Percentiles rank a stretch among this genome's conserved stretches.
Conservation (phyloP, 1,140 invertebrate genomes). For the Conus ventricosus region DNA sequence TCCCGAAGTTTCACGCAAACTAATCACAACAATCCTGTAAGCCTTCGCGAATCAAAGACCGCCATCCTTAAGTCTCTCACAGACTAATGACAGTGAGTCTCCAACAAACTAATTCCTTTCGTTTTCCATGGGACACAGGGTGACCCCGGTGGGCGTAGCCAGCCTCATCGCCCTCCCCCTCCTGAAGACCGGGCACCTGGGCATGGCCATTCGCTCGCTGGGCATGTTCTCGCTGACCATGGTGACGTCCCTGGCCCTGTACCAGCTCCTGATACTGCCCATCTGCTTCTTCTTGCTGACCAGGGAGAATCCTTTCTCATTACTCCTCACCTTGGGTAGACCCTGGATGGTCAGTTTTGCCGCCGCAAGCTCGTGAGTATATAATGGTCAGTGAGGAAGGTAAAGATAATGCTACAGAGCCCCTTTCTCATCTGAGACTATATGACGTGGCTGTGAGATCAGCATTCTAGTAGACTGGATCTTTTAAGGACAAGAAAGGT, state of each 20-base stretch:
- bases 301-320: slow-evolving; percentile 90
- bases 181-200: slow-evolving; percentile 85
- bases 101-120: no score
- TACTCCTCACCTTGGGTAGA: slow-evolving; percentile 86
- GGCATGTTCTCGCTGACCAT: slow-evolving; percentile 91
- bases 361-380: slow-evolving; percentile 83
- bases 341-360: slow-evolving; percentile 93
- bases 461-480: no score
- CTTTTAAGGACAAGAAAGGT: no score
- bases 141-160: slow-evolving; percentile 90
- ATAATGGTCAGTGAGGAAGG: no score
- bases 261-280: slow-evolving; percentile 90
- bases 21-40: no score
- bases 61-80: no score
- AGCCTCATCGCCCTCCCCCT: slow-evolving; percentile 94
- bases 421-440: no score
- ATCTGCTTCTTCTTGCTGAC: slow-evolving; percentile 89
- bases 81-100: no score
- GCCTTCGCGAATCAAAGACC: no score
- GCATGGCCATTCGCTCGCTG: slow-evolving; percentile 86
- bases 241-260: slow-evolving; percentile 86
- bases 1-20: no score
- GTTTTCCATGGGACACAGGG: slow-evolving; percentile 73
- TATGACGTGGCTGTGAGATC: no score
- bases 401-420: no score